A percentile compares a stretch with the other conserved stretches of the same genome.
These are phyloP conservation scores for Bursaphelenchus mucronatus DNA, from an alignment of 1,140 invertebrate genomes.

Conservation along the genomic window DNA sequence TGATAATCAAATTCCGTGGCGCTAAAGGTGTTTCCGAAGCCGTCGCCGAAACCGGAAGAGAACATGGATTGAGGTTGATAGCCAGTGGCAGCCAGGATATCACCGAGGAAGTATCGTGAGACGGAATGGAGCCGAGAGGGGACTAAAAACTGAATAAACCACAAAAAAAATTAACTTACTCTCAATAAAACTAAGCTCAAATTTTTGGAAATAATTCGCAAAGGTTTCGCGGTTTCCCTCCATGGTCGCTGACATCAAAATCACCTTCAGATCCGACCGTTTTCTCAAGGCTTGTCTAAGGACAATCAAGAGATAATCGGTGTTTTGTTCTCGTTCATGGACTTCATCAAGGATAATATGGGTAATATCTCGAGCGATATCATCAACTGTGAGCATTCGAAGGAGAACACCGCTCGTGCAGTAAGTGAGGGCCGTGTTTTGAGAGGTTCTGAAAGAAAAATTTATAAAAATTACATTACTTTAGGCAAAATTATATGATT, in stretches of 20 bases:
- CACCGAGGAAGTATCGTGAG: conserved; percentile 75
- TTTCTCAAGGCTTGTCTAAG: conserved; percentile 73
- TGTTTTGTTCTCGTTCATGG: conserved; percentile 84
- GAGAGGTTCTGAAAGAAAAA: conserved; percentile 67
- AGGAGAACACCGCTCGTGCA: conserved; percentile 85
- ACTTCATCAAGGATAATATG: conserved; percentile 92
- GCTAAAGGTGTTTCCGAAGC: conserved; percentile 44
- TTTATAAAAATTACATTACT: not conserved
- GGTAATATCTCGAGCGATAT: conserved; percentile 71
- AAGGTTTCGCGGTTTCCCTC: conserved; percentile 73
- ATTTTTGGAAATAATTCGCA: conserved; percentile 79
- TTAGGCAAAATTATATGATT: too few species aligned
- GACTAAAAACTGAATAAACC: conserved; percentile 69
- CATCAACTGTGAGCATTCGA: conserved; percentile 75
- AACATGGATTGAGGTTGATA: conserved; percentile 39
- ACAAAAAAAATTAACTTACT: conserved; percentile 53
- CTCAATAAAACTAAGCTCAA: conserved; percentile 70
- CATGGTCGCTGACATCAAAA: conserved; percentile 92
- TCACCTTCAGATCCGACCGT: conserved; percentile 67
- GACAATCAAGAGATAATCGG: conserved; percentile 83
- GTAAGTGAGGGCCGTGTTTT: conserved; percentile 78
- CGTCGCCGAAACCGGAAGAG: too few species aligned
- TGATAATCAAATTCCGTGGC: conserved; percentile 7
- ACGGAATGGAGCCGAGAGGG: conserved; percentile 76
- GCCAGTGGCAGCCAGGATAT: conserved; percentile 68